Percentiles rank a stretch among this genome's conserved stretches.
Conservation (phyloP, 2,888 invertebrate species). For the Spodoptera picta region DNA sequence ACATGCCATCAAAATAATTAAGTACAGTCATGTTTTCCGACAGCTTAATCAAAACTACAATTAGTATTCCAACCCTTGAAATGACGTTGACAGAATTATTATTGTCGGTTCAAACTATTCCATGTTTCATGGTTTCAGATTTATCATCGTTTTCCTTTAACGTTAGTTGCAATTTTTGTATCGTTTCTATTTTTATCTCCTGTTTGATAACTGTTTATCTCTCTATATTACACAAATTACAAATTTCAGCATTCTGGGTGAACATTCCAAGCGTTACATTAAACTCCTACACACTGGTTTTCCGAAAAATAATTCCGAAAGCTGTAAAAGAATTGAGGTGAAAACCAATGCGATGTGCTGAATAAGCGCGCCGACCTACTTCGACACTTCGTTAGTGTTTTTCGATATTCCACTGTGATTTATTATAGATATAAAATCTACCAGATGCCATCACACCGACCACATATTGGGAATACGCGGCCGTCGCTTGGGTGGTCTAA, state of each 20-base stretch:
- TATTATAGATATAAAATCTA: slow-evolving; percentile 80
- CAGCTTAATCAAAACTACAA: slow-evolving; percentile 47
- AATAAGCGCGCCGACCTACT: slow-evolving; percentile 73
- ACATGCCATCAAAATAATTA: slow-evolving; percentile 23
- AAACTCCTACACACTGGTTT: slow-evolving; percentile 51
- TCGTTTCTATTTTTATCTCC: neutral
- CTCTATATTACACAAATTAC: slow-evolving; percentile 19
- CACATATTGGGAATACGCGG: slow-evolving; percentile 68
- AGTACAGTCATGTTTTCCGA: slow-evolving; percentile 25
- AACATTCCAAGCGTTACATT: slow-evolving; percentile 41
- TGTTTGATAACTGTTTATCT: neutral
- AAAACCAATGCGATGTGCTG: slow-evolving; percentile 60
- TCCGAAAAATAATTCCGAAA: slow-evolving; percentile 56
- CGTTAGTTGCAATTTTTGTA: neutral
- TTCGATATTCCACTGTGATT: slow-evolving; percentile 77
- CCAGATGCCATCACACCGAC: slow-evolving; percentile 75
- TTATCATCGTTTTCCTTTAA: neutral
- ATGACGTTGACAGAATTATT: slow-evolving; percentile 27
- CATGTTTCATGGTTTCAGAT: neutral
- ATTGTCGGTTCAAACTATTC: slow-evolving; percentile 19
- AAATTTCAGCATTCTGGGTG: slow-evolving; percentile 17
- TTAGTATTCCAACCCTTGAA: slow-evolving; percentile 29
- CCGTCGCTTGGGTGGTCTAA: slow-evolving; percentile 74
- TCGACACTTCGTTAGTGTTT: slow-evolving; percentile 77
- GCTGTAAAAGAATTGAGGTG: slow-evolving; percentile 65